Conservation (phyloP, 2,888 invertebrate genomes). For the Limnephilus lunatus region DNA sequence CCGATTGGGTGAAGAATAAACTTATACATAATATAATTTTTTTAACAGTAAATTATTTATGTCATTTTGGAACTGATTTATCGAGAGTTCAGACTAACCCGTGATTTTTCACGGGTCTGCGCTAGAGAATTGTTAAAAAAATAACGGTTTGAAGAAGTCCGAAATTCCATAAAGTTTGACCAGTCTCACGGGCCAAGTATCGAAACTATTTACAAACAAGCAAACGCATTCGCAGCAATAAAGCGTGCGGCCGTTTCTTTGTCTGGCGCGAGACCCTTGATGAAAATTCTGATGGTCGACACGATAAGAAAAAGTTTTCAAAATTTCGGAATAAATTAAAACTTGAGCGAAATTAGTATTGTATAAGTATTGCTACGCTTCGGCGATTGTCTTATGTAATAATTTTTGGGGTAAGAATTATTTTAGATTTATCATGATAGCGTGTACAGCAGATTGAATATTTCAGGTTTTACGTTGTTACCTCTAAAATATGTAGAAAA, state of each 20-base stretch:
- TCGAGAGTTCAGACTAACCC: too few relatives aligned
- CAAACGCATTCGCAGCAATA: not conserved
- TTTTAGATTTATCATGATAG: not conserved
- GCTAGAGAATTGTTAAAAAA: not conserved
- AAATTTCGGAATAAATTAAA: not conserved
- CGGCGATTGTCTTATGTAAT: too few relatives aligned
- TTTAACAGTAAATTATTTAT: too few relatives aligned
- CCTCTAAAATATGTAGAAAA: not conserved
- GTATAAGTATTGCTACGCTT: too few relatives aligned
- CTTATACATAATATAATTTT: too few relatives aligned
- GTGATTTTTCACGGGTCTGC: too few relatives aligned
- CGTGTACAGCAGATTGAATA: not conserved
- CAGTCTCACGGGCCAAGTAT: not conserved
- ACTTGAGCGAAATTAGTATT: not conserved
- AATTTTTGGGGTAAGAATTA: not conserved
- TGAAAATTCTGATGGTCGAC: not conserved
- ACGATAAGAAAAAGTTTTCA: not conserved
- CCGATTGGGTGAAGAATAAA: too few relatives aligned
- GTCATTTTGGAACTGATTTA: too few relatives aligned
- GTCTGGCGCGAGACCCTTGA: not conserved
- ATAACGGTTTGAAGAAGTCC: not conserved
- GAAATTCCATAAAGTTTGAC: not conserved
- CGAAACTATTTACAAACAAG: not conserved
- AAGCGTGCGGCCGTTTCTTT: not conserved
- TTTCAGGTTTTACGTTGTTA: not conserved